These are phyloP conservation scores for Hassar affinis DNA, from an alignment of 2,113 vertebrate species.

Conservation along the genomic window DNA sequence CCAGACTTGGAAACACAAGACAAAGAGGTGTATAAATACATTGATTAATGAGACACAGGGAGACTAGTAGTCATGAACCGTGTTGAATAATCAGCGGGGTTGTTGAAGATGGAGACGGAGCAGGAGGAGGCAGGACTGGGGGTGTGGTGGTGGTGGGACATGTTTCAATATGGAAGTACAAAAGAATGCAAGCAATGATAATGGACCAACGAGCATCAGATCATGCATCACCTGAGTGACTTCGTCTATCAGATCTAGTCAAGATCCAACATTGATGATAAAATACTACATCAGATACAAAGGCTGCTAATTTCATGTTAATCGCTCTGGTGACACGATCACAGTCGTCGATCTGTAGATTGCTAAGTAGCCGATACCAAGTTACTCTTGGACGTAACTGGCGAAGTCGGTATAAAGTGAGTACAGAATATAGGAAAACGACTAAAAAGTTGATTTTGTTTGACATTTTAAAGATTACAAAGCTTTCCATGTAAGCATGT, in stretches of 20 bases:
- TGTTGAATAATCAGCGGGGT: neutral
- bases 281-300: neutral
- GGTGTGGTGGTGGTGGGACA: neutral
- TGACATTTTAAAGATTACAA: too few relatives aligned
- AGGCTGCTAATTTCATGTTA: neutral
- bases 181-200: neutral
- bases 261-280: neutral
- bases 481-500: too few relatives aligned
- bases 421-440: too few relatives aligned
- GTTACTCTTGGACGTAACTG: neutral
- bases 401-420: too few relatives aligned
- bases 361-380: neutral
- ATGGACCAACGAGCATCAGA: neutral
- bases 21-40: slow-evolving; percentile 10
- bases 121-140: neutral
- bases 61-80: slow-evolving; percentile 3
- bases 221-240: neutral
- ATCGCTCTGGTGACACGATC: neutral
- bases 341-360: neutral
- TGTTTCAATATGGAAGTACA: neutral
- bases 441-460: too few relatives aligned
- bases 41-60: slow-evolving; percentile 2
- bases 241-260: neutral
- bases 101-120: slow-evolving; percentile 2
- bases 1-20: neutral